phyloP scores from a whole-genome alignment of 2,113 vertebrate genomes.

The Psophia crepitans region DNA sequence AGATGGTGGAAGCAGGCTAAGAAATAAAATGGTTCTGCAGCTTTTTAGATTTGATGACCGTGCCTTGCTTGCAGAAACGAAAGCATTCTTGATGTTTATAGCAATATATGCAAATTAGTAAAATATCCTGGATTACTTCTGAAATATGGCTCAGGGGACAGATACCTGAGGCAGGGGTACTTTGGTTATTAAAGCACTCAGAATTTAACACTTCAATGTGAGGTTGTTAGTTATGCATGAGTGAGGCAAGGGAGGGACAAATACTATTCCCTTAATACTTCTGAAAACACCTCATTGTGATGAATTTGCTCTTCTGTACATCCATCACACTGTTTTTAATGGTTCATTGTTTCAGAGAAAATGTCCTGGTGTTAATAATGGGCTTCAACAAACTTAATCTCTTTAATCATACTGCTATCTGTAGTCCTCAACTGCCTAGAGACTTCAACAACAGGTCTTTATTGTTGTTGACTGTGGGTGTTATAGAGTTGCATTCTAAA shows the following conservation, averaged over 20 bases:
- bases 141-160: neutral
- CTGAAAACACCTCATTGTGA: neutral
- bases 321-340: neutral
- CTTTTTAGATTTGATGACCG: neutral
- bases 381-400: neutral
- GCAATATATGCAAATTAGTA: neutral
- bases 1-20: neutral
- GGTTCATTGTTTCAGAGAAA: neutral
- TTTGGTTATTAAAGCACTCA: neutral
- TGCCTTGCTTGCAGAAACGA: neutral
- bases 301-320: neutral
- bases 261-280: neutral
- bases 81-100: neutral
- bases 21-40: neutral
- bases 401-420: neutral
- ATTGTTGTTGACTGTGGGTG: neutral
- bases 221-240: neutral
- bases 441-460: neutral
- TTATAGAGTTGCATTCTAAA: neutral
- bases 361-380: neutral
- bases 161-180: neutral
- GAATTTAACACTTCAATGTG: neutral
- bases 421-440: neutral
- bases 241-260: neutral
- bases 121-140: neutral